These are phyloP conservation scores for Cheilinus undulatus DNA, from an alignment of 2,113 vertebrate genomes.

Conservation along the genomic window DNA sequence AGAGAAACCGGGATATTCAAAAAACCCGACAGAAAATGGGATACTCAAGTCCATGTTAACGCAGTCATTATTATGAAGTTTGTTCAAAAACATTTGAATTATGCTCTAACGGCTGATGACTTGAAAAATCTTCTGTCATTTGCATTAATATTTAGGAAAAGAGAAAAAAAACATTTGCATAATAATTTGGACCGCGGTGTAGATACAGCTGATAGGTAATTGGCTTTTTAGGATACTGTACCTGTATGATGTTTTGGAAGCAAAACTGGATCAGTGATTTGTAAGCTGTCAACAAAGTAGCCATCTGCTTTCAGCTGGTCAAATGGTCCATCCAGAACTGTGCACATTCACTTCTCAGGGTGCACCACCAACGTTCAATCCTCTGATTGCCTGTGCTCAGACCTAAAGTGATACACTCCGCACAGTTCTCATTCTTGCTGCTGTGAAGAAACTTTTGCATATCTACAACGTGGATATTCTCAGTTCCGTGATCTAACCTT, in stretches of 20 bases:
- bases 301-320: constrained; percentile 5
- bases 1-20: too few species aligned
- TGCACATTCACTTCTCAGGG: background rate
- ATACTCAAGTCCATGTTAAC: too few species aligned
- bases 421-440: background rate
- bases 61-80: too few species aligned
- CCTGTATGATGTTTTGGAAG: constrained; percentile 11
- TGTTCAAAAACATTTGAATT: too few species aligned
- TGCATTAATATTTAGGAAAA: too few species aligned
- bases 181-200: too few species aligned
- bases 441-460: constrained; percentile 4
- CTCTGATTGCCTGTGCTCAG: background rate
- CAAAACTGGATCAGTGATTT: constrained; percentile 9
- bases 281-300: constrained; percentile 2
- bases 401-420: background rate
- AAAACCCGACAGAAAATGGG: too few species aligned
- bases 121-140: too few species aligned
- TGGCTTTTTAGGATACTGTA: background rate
- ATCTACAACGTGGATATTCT: background rate
- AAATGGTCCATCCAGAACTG: constrained; percentile 3
- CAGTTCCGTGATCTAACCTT: background rate
- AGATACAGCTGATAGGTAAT: too few species aligned
- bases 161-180: too few species aligned
- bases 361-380: constrained; percentile 1
- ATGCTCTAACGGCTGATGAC: too few species aligned